Percentiles rank a stretch among this genome's conserved stretches.
phyloP scores from a whole-genome alignment of 2,797 vertebrate species.

The Silurus lanzhouensis region DNA sequence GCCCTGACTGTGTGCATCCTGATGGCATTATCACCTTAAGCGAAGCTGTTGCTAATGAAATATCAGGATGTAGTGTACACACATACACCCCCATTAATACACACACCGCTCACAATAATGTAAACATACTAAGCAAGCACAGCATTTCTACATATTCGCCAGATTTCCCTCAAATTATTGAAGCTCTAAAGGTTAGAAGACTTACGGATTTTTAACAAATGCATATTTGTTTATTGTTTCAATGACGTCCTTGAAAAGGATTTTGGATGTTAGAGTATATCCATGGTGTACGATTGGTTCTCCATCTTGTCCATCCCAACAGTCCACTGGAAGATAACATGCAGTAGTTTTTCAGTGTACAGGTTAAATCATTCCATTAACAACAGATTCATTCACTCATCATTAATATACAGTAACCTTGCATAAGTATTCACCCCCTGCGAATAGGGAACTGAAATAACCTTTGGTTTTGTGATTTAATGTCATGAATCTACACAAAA shows the following conservation, averaged over 20 bases:
- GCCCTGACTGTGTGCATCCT: conserved; percentile 45
- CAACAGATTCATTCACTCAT: background rate
- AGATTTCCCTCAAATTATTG: background rate
- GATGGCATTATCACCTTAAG: conserved; percentile 60
- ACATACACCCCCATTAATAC: background rate
- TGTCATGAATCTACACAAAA: background rate
- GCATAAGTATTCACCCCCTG: no score
- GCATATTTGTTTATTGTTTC: conserved; percentile 98
- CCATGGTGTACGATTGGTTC: conserved; percentile 97
- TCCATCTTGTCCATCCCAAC: conserved; percentile 95
- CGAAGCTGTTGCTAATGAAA: conserved; percentile 42
- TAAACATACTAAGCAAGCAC: background rate
- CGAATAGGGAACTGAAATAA: background rate
- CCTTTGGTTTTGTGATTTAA: background rate
- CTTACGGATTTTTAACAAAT: conserved; percentile 91
- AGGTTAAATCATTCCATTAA: background rate
- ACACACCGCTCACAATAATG: conserved; percentile 11
- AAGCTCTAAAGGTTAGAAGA: background rate
- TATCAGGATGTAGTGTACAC: background rate
- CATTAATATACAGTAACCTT: background rate
- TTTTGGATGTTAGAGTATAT: conserved; percentile 97
- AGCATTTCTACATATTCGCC: background rate
- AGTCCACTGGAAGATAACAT: conserved; percentile 82
- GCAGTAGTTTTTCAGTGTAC: background rate
- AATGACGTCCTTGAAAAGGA: conserved; percentile 95